Percentiles rank a stretch among this genome's conserved stretches.
phyloP scores from a whole-genome alignment of 1,140 invertebrate species.

The Anastrepha ludens region DNA sequence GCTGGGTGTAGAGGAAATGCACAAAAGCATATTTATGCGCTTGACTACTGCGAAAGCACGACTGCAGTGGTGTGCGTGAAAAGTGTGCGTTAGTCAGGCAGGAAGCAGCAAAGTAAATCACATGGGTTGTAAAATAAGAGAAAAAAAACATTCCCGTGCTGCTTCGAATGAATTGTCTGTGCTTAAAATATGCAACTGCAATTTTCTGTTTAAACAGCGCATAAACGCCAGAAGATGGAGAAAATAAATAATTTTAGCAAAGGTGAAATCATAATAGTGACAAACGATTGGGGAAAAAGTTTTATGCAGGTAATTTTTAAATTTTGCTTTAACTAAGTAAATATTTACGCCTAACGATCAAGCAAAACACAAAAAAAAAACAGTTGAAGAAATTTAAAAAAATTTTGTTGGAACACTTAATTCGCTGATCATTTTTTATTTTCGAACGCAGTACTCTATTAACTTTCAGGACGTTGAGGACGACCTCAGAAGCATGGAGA shows the following conservation, averaged over 20 bases:
- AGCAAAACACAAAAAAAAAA: no score
- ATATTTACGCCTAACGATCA: no score
- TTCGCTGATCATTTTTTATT: no score
- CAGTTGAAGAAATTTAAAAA: no score
- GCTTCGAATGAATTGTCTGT: slow-evolving; percentile 29
- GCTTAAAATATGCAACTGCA: slow-evolving; percentile 45
- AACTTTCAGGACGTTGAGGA: no score
- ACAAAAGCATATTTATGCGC: slow-evolving; percentile 31
- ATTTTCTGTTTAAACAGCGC: slow-evolving; percentile 48
- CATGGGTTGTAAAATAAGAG: background rate
- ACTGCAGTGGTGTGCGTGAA: no score
- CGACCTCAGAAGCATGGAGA: no score
- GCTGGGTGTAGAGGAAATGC: background rate
- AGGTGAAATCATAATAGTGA: background rate
- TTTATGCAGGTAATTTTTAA: slow-evolving; percentile 22
- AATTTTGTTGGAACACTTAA: no score
- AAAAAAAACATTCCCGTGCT: slow-evolving; percentile 11
- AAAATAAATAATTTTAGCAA: slow-evolving; percentile 13
- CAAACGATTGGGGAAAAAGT: background rate
- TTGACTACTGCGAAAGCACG: background rate
- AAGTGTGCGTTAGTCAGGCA: background rate
- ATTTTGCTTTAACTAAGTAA: slow-evolving; percentile 6
- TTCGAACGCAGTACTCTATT: no score
- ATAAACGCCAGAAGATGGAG: background rate
- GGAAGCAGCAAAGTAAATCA: background rate